phyloP scores from a whole-genome alignment of 2,797 vertebrate species.

The Myotis planiceps region DNA sequence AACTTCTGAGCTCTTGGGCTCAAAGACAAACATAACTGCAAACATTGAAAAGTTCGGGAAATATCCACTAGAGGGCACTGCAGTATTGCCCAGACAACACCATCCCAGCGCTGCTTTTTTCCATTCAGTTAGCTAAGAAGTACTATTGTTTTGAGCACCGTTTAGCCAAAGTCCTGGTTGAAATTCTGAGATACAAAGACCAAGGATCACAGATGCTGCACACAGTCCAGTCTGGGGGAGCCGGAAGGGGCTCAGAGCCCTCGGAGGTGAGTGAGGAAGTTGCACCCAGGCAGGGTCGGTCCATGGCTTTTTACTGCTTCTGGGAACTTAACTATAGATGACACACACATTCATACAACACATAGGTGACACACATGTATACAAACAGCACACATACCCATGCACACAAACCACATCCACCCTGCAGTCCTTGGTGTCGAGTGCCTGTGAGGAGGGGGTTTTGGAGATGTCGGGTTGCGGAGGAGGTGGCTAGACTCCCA shows the following conservation, averaged over 20 bases:
- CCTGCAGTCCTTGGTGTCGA: neutral
- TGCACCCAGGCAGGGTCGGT: neutral
- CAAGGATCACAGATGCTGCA: neutral
- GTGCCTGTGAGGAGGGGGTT: neutral
- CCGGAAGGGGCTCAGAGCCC: neutral
- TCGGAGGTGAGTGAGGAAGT: neutral
- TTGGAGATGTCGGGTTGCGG: neutral
- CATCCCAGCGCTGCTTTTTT: accelerated
- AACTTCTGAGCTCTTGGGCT: neutral
- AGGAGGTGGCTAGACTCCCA: neutral
- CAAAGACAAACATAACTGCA: accelerated
- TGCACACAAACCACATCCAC: neutral
- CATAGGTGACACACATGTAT: neutral
- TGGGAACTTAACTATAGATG: neutral
- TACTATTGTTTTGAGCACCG: neutral
- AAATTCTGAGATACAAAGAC: neutral
- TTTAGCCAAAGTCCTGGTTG: neutral
- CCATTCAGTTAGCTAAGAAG: neutral
- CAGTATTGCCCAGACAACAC: conserved; percentile 4
- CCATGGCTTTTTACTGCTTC: neutral
- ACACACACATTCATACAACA: neutral
- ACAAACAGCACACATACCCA: neutral
- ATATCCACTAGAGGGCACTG: conserved; percentile 68
- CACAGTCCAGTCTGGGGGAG: too few relatives aligned
- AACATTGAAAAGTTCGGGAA: neutral